Percentiles rank a stretch among this genome's conserved stretches.
Conservation (phyloP, 2,797 vertebrate genomes). For the Muscicapa comitata region DNA sequence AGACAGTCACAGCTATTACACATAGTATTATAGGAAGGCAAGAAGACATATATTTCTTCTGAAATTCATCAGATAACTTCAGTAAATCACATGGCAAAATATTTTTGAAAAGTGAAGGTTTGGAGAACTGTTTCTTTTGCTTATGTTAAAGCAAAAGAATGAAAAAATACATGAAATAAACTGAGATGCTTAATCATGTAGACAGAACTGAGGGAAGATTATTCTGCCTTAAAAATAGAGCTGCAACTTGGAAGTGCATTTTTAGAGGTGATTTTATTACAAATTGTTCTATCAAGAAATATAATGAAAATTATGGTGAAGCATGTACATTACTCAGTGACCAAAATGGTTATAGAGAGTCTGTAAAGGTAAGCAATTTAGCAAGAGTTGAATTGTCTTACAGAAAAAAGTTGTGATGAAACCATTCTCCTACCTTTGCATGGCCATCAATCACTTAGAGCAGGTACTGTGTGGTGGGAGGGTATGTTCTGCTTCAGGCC, state of each 20-base stretch:
- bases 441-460: neutral
- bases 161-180: constrained; percentile 41
- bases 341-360: neutral
- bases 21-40: constrained; percentile 18
- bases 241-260: constrained; percentile 71
- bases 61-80: constrained; percentile 69
- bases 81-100: constrained; percentile 58
- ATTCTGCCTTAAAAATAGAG: constrained; percentile 70
- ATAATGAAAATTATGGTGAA: constrained; percentile 44
- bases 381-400: neutral
- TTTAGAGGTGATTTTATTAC: constrained; percentile 73
- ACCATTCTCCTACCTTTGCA: neutral
- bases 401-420: neutral
- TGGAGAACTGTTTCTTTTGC: neutral
- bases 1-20: constrained; percentile 58
- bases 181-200: constrained; percentile 68
- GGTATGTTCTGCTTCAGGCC: accelerated
- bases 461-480: neutral
- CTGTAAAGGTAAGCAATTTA: neutral
- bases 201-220: constrained; percentile 65
- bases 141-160: constrained; percentile 10
- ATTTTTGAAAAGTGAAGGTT: constrained; percentile 52
- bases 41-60: constrained; percentile 65
- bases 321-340: constrained; percentile 56
- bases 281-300: constrained; percentile 54